Conservation (phyloP, 2,113 vertebrate species). For the Carassius auratus region DNA sequence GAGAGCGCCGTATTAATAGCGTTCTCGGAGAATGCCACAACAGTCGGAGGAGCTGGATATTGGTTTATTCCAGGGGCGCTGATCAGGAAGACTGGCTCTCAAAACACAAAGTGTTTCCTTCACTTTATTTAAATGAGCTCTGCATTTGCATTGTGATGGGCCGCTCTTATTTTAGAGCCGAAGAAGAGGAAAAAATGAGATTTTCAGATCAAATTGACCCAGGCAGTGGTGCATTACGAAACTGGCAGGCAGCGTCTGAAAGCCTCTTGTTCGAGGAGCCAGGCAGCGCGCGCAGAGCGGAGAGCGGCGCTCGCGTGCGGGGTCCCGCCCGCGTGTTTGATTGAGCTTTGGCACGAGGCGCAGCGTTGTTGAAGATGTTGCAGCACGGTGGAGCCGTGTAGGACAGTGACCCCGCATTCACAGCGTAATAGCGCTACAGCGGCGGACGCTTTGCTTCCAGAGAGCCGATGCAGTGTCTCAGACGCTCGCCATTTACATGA, state of each 20-base stretch:
- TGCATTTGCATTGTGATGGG: slow-evolving; percentile 99
- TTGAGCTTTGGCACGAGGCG: slow-evolving; percentile 59
- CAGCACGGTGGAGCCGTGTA: slow-evolving; percentile 62
- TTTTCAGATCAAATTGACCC: slow-evolving; percentile 99
- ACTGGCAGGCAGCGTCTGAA: slow-evolving; percentile 98
- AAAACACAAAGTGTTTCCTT: slow-evolving; percentile 98
- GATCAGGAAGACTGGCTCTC: slow-evolving; percentile 99
- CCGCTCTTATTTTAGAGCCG: slow-evolving; percentile 96
- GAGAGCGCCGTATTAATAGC: slow-evolving; percentile 92
- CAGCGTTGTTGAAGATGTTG: slow-evolving; percentile 68
- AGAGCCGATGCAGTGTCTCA: slow-evolving; percentile 36
- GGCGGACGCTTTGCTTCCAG: slow-evolving; percentile 28
- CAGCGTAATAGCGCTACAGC: slow-evolving; percentile 42
- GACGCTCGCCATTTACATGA: slow-evolving; percentile 50
- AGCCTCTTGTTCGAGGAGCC: slow-evolving; percentile 90
- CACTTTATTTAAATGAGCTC: slow-evolving; percentile 99
- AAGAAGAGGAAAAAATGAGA: slow-evolving; percentile 99
- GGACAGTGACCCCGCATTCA: slow-evolving; percentile 65
- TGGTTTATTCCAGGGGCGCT: slow-evolving; percentile 99
- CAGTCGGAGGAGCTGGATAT: slow-evolving; percentile 96
- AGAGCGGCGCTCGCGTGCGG: slow-evolving; percentile 42
- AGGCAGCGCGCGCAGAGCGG: neutral
- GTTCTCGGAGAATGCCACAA: slow-evolving; percentile 98
- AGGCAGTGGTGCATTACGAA: slow-evolving; percentile 99
- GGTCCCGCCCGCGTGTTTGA: slow-evolving; percentile 71